Evolutionary conservation across 2,888 invertebrate species (phyloP).

Genomic region (Dorcus parallelipipedus): DNA sequence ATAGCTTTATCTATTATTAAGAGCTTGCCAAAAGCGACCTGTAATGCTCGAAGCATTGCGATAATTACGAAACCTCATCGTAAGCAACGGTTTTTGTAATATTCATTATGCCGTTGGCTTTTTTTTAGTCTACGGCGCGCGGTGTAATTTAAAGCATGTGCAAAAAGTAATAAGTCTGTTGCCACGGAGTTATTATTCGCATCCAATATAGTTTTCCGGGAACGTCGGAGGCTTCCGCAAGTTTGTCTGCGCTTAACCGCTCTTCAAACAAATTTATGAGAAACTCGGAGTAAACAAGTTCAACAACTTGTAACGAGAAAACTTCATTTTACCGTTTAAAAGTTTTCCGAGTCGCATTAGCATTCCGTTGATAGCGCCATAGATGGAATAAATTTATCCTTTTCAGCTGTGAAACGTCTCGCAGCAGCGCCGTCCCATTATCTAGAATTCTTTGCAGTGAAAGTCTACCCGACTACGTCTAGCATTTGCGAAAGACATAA

Average conservation of each 20-base stretch:
- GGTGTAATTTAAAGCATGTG: too few species aligned
- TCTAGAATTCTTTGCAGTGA: constrained; percentile 20
- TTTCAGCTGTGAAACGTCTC: constrained; percentile 18
- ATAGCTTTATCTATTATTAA: too few species aligned
- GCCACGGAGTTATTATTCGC: too few species aligned
- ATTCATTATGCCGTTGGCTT: too few species aligned
- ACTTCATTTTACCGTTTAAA: constrained; percentile 37
- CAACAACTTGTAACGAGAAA: constrained; percentile 39
- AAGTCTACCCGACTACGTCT: constrained; percentile 9
- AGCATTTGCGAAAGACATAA: too few species aligned
- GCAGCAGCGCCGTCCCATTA: constrained; percentile 5
- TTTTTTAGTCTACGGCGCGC: too few species aligned
- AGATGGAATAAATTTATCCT: constrained; percentile 27
- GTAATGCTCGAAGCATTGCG: too few species aligned
- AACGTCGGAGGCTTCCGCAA: constrained; percentile 6
- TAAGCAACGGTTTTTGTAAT: too few species aligned
- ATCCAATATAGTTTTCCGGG: too few species aligned
- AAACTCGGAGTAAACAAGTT: constrained; percentile 35
- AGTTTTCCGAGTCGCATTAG: constrained; percentile 33
- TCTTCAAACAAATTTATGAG: constrained; percentile 35
- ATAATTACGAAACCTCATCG: too few species aligned
- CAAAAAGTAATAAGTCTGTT: too few species aligned
- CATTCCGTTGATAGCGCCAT: constrained; percentile 27
- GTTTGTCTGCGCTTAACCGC: constrained; percentile 18
- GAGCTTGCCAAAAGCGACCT: too few species aligned